These are phyloP conservation scores for Molossus alvarezi DNA, from an alignment of 2,797 vertebrate species.

Conservation along the genomic window DNA sequence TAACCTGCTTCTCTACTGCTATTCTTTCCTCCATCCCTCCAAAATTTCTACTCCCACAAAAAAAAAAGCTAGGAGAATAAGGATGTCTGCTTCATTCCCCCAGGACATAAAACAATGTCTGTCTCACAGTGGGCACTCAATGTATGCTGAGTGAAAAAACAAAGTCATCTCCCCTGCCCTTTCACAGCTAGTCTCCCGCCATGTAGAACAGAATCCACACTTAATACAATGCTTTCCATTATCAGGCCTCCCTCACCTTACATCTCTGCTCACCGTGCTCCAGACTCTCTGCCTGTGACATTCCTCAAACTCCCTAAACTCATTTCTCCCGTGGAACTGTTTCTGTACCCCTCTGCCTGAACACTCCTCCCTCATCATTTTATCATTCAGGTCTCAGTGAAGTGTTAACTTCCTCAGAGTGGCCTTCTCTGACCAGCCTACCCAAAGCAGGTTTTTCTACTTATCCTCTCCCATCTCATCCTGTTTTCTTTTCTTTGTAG, in stretches of 20 bases:
- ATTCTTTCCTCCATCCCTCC: not conserved
- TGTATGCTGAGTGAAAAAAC: not conserved
- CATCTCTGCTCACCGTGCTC: not conserved
- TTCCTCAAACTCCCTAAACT: slow-evolving; percentile 12
- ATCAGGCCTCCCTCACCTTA: not conserved
- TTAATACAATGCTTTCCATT: not conserved
- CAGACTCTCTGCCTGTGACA: not conserved
- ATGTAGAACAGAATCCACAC: not conserved
- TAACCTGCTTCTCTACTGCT: not conserved
- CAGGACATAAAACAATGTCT: not conserved
- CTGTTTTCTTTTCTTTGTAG: not conserved
- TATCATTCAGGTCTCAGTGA: not conserved
- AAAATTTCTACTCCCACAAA: not conserved
- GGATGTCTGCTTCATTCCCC: not conserved
- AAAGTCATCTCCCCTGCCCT: not conserved
- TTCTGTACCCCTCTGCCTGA: not conserved
- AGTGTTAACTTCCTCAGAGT: not conserved
- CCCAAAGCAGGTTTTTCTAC: not conserved
- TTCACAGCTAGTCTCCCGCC: not conserved
- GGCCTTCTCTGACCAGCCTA: not conserved
- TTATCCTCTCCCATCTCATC: not conserved
- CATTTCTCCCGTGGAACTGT: not conserved
- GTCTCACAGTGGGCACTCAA: not conserved
- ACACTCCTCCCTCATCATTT: not conserved
- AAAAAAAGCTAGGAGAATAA: slow-evolving; percentile 16